These are phyloP conservation scores for Caenorhabditis tropicalis DNA, from an alignment of 1,140 invertebrate species.

Conservation along the genomic window DNA sequence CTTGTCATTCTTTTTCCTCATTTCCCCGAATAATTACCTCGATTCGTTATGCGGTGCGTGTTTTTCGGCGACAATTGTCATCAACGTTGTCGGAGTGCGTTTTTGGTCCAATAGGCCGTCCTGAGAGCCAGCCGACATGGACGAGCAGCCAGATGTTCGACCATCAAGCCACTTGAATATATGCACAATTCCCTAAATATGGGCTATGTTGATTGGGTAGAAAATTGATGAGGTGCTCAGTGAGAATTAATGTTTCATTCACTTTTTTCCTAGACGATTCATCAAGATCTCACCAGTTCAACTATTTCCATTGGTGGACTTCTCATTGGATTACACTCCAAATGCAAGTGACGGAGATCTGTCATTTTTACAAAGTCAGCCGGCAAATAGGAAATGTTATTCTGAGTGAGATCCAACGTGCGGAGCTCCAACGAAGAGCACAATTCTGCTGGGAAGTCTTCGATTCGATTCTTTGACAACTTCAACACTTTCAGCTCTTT, in stretches of 20 bases:
- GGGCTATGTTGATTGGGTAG: background rate
- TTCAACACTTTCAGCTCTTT: background rate
- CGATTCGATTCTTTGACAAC: background rate
- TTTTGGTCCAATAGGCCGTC: constrained; percentile 13
- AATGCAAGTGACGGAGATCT: constrained; percentile 25
- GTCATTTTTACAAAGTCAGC: constrained; percentile 39
- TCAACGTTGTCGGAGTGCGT: background rate
- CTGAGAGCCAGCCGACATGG: background rate
- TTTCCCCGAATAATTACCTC: constrained; percentile 30
- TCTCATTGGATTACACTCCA: background rate
- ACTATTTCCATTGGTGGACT: constrained; percentile 13
- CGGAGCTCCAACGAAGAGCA: background rate
- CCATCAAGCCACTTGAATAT: constrained; percentile 42
- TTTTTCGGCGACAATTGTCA: constrained; percentile 26
- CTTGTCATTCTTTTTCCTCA: background rate
- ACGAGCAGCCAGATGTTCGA: constrained; percentile 20
- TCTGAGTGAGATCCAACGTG: constrained; percentile 1
- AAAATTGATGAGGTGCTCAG: background rate
- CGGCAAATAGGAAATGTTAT: constrained; percentile 29
- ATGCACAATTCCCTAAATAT: constrained; percentile 37
- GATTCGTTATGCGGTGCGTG: constrained; percentile 28
- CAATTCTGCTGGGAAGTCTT: constrained; percentile 11
- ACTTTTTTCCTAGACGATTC: background rate
- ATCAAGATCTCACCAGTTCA: constrained; percentile 7
- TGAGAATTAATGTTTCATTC: background rate